These are phyloP conservation scores for Drosophila miranda DNA, from an alignment of 1,140 invertebrate genomes.

Conservation along the genomic window DNA sequence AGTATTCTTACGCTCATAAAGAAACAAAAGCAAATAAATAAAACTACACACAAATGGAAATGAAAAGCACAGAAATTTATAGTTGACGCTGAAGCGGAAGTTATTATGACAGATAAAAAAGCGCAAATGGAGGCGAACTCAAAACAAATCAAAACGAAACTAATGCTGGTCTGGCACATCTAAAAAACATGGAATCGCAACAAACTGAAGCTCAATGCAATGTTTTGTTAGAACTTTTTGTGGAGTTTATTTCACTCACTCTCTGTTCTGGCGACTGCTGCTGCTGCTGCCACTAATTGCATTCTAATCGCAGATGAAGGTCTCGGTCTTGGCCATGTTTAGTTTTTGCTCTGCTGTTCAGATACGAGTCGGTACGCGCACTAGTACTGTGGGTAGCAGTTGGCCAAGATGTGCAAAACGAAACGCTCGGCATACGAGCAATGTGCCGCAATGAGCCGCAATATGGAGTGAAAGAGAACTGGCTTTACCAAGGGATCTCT, in stretches of 20 bases:
- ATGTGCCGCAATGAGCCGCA: constrained; percentile 1
- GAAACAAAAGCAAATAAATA: constrained; percentile 45
- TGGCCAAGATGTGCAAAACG: constrained; percentile 46
- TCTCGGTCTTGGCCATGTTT: constrained; percentile 69
- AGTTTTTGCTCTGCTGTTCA: constrained; percentile 24
- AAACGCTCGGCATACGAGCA: constrained; percentile 12
- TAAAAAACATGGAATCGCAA: constrained; percentile 26
- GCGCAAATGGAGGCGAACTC: not conserved
- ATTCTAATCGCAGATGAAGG: constrained; percentile 74
- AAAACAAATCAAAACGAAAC: constrained; percentile 36
- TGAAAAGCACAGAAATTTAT: constrained; percentile 17
- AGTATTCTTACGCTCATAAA: constrained; percentile 31
- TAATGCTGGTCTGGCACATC: constrained; percentile 1
- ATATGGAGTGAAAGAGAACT: too few species aligned
- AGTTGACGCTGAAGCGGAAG: constrained; percentile 60
- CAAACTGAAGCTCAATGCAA: constrained; percentile 56
- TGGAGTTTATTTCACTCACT: constrained; percentile 29
- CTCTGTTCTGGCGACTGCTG: not conserved
- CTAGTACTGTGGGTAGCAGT: constrained; percentile 59
- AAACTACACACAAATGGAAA: constrained; percentile 6
- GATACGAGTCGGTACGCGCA: constrained; percentile 2
- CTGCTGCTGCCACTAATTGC: constrained; percentile 65
- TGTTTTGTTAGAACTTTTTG: constrained; percentile 46
- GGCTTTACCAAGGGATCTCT: too few species aligned
- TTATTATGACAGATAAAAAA: constrained; percentile 69